A percentile compares a stretch with the other conserved stretches of the same genome.
phyloP scores from a whole-genome alignment of 2,888 invertebrate genomes.

The Cerastis leucographa region DNA sequence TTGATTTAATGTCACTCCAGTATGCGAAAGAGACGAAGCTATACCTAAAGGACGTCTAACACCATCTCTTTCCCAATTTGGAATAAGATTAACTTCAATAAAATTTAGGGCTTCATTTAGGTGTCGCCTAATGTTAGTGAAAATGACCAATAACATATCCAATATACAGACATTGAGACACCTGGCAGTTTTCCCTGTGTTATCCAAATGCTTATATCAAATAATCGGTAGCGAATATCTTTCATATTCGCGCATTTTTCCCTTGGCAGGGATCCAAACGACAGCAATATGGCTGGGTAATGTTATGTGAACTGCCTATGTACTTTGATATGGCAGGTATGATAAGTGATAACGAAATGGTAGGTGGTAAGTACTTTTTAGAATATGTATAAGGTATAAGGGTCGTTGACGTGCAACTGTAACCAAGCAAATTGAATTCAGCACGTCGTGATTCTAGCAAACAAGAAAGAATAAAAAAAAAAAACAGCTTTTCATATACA shows the following conservation, averaged over 20 bases:
- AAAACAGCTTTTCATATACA: no score
- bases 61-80: no score
- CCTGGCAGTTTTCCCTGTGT: slow-evolving; percentile 20
- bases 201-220: slow-evolving; percentile 41
- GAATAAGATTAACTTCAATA: no score
- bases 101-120: neutral
- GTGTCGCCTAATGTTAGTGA: no score
- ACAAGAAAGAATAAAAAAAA: no score
- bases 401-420: neutral
- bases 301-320: slow-evolving; percentile 22
- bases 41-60: no score
- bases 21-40: no score
- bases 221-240: slow-evolving; percentile 40
- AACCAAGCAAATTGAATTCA: no score
- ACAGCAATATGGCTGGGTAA: slow-evolving; percentile 23
- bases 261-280: slow-evolving; percentile 47
- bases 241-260: slow-evolving; percentile 52
- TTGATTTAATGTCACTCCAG: no score
- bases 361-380: neutral
- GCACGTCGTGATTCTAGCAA: no score
- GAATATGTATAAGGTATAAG: neutral
- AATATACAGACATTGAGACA: slow-evolving; percentile 25
- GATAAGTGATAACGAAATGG: slow-evolving; percentile 23
- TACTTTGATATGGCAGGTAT: slow-evolving; percentile 17
- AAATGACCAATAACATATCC: slow-evolving; percentile 11